These are phyloP conservation scores for Epizoanthus rinbou DNA, from an alignment of 92 coral and sea anemone species.

Conservation along the genomic window DNA sequence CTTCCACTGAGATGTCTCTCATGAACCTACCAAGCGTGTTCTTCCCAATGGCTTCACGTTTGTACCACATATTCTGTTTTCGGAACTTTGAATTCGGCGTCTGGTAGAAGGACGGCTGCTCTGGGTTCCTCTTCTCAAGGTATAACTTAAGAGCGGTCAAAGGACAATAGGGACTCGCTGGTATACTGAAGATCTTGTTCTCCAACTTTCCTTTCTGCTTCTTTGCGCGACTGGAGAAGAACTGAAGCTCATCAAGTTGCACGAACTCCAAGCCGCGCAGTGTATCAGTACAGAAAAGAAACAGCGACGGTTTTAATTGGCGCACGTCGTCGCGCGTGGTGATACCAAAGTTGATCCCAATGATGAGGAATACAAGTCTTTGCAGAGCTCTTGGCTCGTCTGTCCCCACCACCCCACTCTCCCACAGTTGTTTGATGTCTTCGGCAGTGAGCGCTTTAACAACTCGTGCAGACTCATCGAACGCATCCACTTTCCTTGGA, in stretches of 20 bases:
- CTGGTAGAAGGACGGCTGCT: constrained; percentile 72
- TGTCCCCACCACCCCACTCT: constrained; percentile 74
- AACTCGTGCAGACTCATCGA: constrained; percentile 38
- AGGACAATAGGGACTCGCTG: constrained; percentile 76
- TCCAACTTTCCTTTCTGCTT: constrained; percentile 53
- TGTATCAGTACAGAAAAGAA: constrained; percentile 70
- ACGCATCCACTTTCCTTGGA: constrained; percentile 25
- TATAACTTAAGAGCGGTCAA: constrained; percentile 75
- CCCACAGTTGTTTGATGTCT: constrained; percentile 73
- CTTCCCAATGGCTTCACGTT: constrained; percentile 74
- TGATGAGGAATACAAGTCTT: constrained; percentile 70
- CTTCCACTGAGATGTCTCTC: constrained; percentile 82
- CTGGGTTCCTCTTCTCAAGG: constrained; percentile 70
- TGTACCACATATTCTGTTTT: constrained; percentile 78
- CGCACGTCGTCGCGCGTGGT: constrained; percentile 77
- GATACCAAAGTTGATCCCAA: constrained; percentile 85
- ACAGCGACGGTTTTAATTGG: constrained; percentile 70
- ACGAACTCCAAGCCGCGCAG: constrained; percentile 70
- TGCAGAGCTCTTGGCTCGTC: constrained; percentile 76
- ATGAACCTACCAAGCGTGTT: constrained; percentile 74
- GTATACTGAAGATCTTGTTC: constrained; percentile 74
- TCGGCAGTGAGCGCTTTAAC: constrained; percentile 64
- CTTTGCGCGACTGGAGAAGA: constrained; percentile 36
- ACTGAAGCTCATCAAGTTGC: constrained; percentile 55
- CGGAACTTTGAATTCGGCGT: constrained; percentile 78